Evolutionary conservation across 2,797 vertebrate genomes (phyloP).

Genomic region (Aeoliscus strigatus): DNA sequence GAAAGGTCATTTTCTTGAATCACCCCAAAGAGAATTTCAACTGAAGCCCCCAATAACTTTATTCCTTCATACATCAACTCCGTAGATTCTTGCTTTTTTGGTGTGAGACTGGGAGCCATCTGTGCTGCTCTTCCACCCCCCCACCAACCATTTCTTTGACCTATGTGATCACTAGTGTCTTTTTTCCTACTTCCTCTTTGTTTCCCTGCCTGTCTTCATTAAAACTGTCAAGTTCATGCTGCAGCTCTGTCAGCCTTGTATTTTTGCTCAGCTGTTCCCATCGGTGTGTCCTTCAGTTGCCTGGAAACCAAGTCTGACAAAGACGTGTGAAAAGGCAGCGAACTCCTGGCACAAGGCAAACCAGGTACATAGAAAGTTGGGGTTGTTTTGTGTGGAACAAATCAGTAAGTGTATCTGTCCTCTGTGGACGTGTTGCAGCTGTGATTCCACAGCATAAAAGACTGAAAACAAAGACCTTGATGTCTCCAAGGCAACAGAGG

Average conservation of each 20-base stretch:
- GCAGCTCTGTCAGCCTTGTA: conserved; percentile 44
- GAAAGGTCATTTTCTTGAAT: too few species aligned
- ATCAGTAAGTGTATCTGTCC: too few species aligned
- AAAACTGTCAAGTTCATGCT: conserved; percentile 59
- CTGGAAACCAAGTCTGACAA: conserved; percentile 57
- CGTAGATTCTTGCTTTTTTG: conserved; percentile 16
- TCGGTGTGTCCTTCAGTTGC: conserved; percentile 63
- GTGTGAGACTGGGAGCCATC: conserved; percentile 31
- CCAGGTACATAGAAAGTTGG: too few species aligned
- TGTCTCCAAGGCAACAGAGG: too few species aligned
- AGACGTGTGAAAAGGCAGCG: conserved; percentile 39
- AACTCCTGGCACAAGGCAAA: conserved; percentile 52
- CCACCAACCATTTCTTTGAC: conserved; percentile 52
- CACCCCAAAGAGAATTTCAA: too few species aligned
- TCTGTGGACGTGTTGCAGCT: too few species aligned
- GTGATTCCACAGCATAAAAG: too few species aligned
- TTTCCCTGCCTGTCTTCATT: conserved; percentile 64
- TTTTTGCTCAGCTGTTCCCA: conserved; percentile 52
- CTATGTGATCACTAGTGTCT: conserved; percentile 25
- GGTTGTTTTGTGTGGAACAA: too few species aligned
- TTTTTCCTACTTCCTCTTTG: conserved; percentile 35
- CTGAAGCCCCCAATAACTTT: conserved; percentile 52
- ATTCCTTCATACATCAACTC: too few species aligned
- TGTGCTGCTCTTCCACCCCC: conserved; percentile 17
- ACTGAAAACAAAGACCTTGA: too few species aligned